phyloP scores from a whole-genome alignment of 2,888 invertebrate species.

The Marronus borbonicus region DNA sequence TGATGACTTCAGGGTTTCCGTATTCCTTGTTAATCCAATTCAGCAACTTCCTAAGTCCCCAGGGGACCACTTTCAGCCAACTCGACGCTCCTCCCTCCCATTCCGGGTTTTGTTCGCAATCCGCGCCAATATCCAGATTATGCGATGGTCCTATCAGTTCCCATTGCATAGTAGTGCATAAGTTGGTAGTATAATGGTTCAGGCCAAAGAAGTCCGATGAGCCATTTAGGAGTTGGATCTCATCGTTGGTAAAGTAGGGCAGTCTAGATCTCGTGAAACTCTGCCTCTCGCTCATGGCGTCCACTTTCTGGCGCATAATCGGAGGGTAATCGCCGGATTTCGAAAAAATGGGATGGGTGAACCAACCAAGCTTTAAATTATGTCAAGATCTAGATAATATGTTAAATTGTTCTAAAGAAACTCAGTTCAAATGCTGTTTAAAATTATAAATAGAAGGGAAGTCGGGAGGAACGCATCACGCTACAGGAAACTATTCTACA shows the following conservation, averaged over 20 bases:
- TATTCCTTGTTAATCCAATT: slow-evolving; percentile 67
- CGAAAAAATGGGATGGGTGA: slow-evolving; percentile 70
- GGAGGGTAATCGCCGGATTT: slow-evolving; percentile 72
- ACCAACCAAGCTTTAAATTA: slow-evolving; percentile 68
- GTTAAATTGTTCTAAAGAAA: too few relatives aligned
- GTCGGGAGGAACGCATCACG: too few relatives aligned
- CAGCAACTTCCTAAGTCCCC: slow-evolving; percentile 74
- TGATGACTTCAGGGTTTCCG: slow-evolving; percentile 67
- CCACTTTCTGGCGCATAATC: slow-evolving; percentile 70
- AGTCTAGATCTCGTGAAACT: slow-evolving; percentile 69
- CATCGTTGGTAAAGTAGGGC: slow-evolving; percentile 68
- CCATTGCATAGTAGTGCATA: slow-evolving; percentile 22
- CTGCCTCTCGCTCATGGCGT: slow-evolving; percentile 68
- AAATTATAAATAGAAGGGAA: too few relatives aligned
- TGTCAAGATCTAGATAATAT: background rate
- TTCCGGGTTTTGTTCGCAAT: slow-evolving; percentile 66
- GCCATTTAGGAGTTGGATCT: slow-evolving; percentile 70
- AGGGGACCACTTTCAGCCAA: slow-evolving; percentile 71
- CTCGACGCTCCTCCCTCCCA: slow-evolving; percentile 73
- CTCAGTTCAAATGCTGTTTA: too few relatives aligned
- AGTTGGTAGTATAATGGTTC: slow-evolving; percentile 75
- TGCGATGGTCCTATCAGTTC: slow-evolving; percentile 35
- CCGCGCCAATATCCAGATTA: slow-evolving; percentile 28
- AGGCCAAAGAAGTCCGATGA: slow-evolving; percentile 78
- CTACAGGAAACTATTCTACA: too few relatives aligned